Evolutionary conservation across 2,113 vertebrate genomes (phyloP).

Genomic region (Indicator indicator): DNA sequence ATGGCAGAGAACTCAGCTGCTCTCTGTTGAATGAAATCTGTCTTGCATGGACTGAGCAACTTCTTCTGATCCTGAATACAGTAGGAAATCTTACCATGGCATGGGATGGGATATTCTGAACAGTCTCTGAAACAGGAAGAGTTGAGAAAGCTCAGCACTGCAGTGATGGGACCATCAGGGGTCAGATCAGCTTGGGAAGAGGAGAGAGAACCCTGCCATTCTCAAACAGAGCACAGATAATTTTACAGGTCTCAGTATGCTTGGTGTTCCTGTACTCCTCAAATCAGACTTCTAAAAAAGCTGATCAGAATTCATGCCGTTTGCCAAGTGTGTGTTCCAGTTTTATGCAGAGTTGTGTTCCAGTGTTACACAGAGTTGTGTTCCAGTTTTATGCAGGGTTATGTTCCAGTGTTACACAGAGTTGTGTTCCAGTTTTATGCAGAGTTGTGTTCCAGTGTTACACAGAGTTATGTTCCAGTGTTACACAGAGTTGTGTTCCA

Average conservation of each 20-base stretch:
- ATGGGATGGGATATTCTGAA: background rate
- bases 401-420: background rate
- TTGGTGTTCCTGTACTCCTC: background rate
- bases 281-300: background rate
- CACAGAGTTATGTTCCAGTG: no score
- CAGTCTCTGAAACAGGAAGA: background rate
- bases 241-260: background rate
- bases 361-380: no score
- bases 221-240: background rate
- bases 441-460: background rate
- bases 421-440: no score
- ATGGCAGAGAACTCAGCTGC: background rate
- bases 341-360: no score
- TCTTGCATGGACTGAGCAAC: background rate
- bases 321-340: background rate
- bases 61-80: background rate
- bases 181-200: background rate
- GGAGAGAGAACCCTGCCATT: background rate
- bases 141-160: background rate
- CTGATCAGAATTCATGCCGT: background rate
- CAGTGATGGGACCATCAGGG: fast-evolving
- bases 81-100: background rate
- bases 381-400: background rate
- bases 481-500: no score
- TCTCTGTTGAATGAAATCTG: background rate